Evolutionary conservation across 1,140 invertebrate species (phyloP).

Genomic region (Leptinotarsa undecemlineata): DNA sequence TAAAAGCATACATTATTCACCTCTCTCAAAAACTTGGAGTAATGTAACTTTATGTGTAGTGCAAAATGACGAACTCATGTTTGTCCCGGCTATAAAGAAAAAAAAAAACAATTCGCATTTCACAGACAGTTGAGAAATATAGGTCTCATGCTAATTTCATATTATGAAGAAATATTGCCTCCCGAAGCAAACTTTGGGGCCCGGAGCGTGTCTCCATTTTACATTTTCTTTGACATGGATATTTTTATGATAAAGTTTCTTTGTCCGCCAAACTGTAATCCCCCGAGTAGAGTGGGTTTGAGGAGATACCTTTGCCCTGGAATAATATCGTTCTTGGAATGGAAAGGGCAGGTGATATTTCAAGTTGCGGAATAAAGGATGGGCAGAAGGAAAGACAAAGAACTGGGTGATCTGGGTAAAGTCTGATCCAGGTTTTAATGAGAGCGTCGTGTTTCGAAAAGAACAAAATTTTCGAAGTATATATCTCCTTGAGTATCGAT

Average conservation of each 20-base stretch:
- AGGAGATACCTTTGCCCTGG: neutral
- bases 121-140: conserved; percentile 8
- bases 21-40: neutral
- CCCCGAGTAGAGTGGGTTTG: neutral
- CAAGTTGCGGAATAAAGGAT: no score
- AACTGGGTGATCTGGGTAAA: no score
- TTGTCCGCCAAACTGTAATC: conserved; percentile 1
- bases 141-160: conserved; percentile 8
- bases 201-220: neutral
- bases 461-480: no score
- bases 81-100: neutral
- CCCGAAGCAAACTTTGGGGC: neutral
- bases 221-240: conserved; percentile 8
- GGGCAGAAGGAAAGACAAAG: no score
- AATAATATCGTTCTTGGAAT: neutral
- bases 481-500: no score
- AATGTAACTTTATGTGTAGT: conserved; percentile 1
- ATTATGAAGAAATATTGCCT: conserved; percentile 6
- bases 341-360: neutral
- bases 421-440: no score
- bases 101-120: conserved; percentile 8
- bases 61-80: neutral
- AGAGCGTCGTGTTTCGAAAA: no score
- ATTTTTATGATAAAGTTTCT: conserved; percentile 8
- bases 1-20: neutral